A percentile compares a stretch with the other conserved stretches of the same genome.
phyloP scores from a whole-genome alignment of 2,113 vertebrate species.

The Ictalurus furcatus region DNA sequence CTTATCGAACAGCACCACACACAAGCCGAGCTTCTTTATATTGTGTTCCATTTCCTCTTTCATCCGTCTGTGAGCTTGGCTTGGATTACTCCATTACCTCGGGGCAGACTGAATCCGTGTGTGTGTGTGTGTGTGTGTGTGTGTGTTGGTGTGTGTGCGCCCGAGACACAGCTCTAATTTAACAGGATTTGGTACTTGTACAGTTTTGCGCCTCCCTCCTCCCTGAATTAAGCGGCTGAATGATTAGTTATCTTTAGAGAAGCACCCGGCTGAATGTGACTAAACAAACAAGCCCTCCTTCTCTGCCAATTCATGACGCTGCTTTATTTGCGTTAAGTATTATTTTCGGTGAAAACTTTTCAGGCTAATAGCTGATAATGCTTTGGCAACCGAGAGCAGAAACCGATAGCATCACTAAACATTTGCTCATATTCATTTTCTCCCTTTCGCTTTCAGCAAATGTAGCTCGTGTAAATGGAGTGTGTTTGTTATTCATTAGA shows the following conservation, averaged over 20 bases:
- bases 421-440: slow-evolving; percentile 27
- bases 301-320: slow-evolving; percentile 33
- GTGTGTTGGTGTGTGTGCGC: not conserved
- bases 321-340: slow-evolving; percentile 38
- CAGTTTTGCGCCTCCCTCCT: not conserved
- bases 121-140: slow-evolving; percentile 22
- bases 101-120: slow-evolving; percentile 23
- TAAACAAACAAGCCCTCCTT: slow-evolving; percentile 39
- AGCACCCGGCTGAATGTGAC: slow-evolving; percentile 38
- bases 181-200: slow-evolving; percentile 41
- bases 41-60: slow-evolving; percentile 37
- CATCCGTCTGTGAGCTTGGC: slow-evolving; percentile 48
- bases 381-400: slow-evolving; percentile 30
- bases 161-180: slow-evolving; percentile 45
- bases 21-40: slow-evolving; percentile 38
- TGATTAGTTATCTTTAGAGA: slow-evolving; percentile 39
- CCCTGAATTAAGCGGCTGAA: slow-evolving; percentile 30
- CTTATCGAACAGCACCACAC: slow-evolving; percentile 44
- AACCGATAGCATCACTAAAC: slow-evolving; percentile 26
- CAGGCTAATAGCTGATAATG: slow-evolving; percentile 44
- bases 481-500: slow-evolving; percentile 31
- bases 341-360: slow-evolving; percentile 29
- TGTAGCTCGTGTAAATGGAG: slow-evolving; percentile 27
- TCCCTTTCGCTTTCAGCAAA: not conserved
- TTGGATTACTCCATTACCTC: slow-evolving; percentile 47